These are phyloP conservation scores for Bradypodion pumilum DNA, from an alignment of 2,797 vertebrate species.

Conservation along the genomic window DNA sequence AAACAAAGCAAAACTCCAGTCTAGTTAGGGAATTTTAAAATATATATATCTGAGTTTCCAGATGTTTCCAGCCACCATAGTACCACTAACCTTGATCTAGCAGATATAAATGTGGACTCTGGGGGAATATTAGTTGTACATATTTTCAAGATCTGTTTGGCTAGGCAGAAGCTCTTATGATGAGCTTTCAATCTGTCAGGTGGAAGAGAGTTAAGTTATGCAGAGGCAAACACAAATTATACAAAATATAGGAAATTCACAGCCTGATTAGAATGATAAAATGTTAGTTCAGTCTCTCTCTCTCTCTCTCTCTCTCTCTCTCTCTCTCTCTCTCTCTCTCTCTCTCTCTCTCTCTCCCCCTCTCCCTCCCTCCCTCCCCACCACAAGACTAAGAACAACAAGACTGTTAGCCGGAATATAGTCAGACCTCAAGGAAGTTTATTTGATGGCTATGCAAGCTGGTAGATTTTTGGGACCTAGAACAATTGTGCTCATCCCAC, in stretches of 20 bases:
- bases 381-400: neutral
- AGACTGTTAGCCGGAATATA: neutral
- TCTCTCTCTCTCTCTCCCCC: too few relatives aligned
- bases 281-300: too few relatives aligned
- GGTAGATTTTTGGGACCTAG: too few relatives aligned
- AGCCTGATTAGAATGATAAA: neutral
- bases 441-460: too few relatives aligned
- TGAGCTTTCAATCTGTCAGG: constrained; percentile 56
- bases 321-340: too few relatives aligned
- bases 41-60: too few relatives aligned
- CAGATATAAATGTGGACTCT: constrained; percentile 63
- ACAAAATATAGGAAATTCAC: neutral
- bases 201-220: constrained; percentile 14
- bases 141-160: constrained; percentile 53
- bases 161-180: constrained; percentile 62
- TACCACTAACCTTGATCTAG: neutral
- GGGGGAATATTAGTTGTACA: constrained; percentile 60
- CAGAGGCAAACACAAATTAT: neutral
- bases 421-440: neutral
- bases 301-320: too few relatives aligned
- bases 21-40: too few relatives aligned
- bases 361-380: too few relatives aligned
- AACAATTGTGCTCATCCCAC: too few relatives aligned
- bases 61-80: too few relatives aligned
- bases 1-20: too few relatives aligned